A percentile compares a stretch with the other conserved stretches of the same genome.
phyloP scores from a whole-genome alignment of 1,140 invertebrate genomes.

The Drosophila pectinifera region DNA sequence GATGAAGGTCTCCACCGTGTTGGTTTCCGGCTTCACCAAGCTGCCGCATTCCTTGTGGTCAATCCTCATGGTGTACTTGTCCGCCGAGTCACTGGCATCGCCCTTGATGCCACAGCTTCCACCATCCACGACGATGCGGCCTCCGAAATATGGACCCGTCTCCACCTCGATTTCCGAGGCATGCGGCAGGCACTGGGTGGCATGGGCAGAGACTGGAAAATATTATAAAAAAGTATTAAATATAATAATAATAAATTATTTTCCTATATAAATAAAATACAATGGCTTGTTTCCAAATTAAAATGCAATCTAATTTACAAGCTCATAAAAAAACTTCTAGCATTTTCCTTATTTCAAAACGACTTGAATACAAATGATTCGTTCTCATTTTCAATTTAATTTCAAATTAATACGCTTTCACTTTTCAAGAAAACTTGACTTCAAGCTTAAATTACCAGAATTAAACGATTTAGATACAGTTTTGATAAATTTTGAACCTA shows the following conservation, averaged over 20 bases:
- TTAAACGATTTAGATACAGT: constrained; percentile 10
- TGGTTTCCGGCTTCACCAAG: constrained; percentile 88
- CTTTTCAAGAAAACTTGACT: neutral
- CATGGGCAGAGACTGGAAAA: constrained; percentile 90
- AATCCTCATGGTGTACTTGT: constrained; percentile 90
- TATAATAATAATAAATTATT: neutral
- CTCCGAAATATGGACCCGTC: constrained; percentile 91
- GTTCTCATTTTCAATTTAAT: constrained; percentile 8
- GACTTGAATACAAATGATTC: constrained; percentile 7
- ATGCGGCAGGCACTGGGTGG: constrained; percentile 90
- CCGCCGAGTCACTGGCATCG: constrained; percentile 88
- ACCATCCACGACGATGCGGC: constrained; percentile 89
- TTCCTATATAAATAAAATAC: too few relatives aligned
- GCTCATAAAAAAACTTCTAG: neutral
- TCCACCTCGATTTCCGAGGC: constrained; percentile 92
- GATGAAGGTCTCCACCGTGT: constrained; percentile 91
- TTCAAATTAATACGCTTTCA: constrained; percentile 23
- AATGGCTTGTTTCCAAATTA: neutral
- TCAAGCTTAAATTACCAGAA: neutral
- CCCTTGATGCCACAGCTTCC: constrained; percentile 88
- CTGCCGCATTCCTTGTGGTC: constrained; percentile 91
- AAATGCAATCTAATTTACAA: too few relatives aligned
- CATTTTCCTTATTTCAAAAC: neutral
- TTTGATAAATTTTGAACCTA: neutral
- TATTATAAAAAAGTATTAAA: neutral